Percentiles rank a stretch among this genome's conserved stretches.
Conservation (phyloP, 2,888 invertebrate species). For the Platynereis dumerilii region DNA sequence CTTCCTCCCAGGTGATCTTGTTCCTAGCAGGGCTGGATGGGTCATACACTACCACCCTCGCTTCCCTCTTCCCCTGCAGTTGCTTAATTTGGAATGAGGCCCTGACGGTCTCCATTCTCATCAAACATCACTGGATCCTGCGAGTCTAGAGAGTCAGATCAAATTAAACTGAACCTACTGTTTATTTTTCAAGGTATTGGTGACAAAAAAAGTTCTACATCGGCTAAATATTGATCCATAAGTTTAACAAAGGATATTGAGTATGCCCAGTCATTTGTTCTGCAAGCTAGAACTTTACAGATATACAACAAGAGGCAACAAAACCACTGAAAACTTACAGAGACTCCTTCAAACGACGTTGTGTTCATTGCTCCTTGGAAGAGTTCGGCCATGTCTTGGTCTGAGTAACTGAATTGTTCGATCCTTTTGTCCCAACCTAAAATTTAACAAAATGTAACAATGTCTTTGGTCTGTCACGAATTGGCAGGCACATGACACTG, state of each 20-base stretch:
- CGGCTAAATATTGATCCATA: too few species aligned
- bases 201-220: too few species aligned
- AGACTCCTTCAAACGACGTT: conserved; percentile 38
- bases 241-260: too few species aligned
- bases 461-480: too few species aligned
- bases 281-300: too few species aligned
- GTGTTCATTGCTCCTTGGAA: conserved; percentile 32
- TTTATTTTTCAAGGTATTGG: too few species aligned
- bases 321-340: too few species aligned
- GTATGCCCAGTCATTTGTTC: too few species aligned
- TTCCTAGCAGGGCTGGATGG: conserved; percentile 22
- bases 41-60: conserved; percentile 38
- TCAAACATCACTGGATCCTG: conserved; percentile 42
- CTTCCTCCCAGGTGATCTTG: conserved; percentile 33
- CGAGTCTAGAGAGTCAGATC: too few species aligned
- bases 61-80: conserved; percentile 34
- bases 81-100: conserved; percentile 39
- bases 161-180: too few species aligned
- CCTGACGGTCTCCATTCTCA: conserved; percentile 40
- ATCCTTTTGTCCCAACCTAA: conserved; percentile 37
- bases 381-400: conserved; percentile 37
- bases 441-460: neutral
- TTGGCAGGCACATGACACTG: too few species aligned
- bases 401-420: conserved; percentile 41
- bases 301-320: too few species aligned